Evolutionary conservation across 2,888 invertebrate species (phyloP), one percentile per base, ranked within the genome.

Genomic region (Scaptomyza cyrtandrae): DNA sequence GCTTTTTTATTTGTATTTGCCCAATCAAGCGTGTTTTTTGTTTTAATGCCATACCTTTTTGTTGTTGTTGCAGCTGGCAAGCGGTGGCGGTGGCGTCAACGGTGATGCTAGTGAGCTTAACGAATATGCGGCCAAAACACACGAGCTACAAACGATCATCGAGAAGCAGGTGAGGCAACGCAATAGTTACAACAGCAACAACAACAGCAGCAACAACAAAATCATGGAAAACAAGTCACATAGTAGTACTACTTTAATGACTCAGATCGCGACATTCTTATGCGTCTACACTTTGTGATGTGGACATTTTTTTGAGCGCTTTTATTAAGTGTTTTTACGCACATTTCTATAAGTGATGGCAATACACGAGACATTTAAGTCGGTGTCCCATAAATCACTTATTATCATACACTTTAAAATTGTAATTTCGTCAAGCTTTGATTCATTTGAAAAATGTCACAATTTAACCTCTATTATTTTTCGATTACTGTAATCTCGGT

Each of bases 61-160:
- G n/a, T 60, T 55, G 44, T 45, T 71, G 9, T 75, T 72, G 43
- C 87, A 90, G 86, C 73, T 77, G 90, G 80, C 75, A 33, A 64
- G 75, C 55, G 66, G 77, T 24, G 63, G 70, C 39, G 65, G 86
- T 35, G 43, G 66, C 16, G 75, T 92, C 61, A 92, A 92, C 78
- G 92, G 92, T 43, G 92, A 92, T 71, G 83, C 89, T 43, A 89
- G 82, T 71, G 92, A 92, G 24, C 46, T 88, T 3, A 90, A 90
- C 69, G 92, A 92, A 75, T 92, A 92, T 77, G 90, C 92, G 57
- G 90, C 92, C 90, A 94, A 93, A 93, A 94, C 96, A 89, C 94
- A 95, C 90, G 97, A 97, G 92, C 95, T 97, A 86, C 97, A 97
- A 94, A 94, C 95, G 91, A 96, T 96, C 88, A 94, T 97, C 92